Percentiles rank a stretch among this genome's conserved stretches.
phyloP scores from a whole-genome alignment of 2,113 vertebrate species.

The Anser cygnoides region DNA sequence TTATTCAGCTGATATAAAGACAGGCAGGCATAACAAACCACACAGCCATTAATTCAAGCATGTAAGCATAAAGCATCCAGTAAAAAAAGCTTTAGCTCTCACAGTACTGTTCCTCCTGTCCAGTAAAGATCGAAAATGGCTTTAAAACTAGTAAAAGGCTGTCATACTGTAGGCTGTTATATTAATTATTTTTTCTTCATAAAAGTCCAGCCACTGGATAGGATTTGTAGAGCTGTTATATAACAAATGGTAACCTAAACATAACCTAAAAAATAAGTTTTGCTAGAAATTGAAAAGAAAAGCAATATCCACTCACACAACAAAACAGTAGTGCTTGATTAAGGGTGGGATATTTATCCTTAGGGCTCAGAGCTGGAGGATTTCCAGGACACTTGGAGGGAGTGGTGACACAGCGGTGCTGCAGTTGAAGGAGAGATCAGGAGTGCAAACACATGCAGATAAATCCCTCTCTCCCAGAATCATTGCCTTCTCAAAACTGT shows the following conservation, averaged over 20 bases:
- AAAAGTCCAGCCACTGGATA: not conserved
- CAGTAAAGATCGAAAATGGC: not conserved
- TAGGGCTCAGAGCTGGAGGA: not conserved
- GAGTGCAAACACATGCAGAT: not conserved
- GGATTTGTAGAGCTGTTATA: not conserved
- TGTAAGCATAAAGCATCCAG: not conserved
- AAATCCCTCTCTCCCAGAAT: not conserved
- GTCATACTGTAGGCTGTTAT: not conserved
- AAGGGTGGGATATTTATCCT: not conserved
- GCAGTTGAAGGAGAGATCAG: not conserved
- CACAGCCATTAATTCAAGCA: not conserved
- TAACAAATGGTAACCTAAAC: not conserved
- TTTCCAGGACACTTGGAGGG: not conserved
- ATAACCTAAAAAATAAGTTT: not conserved
- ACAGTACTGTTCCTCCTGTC: not conserved
- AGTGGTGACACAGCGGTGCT: not conserved
- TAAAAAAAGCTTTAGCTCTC: not conserved
- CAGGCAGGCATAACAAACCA: not conserved
- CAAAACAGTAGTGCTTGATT: not conserved
- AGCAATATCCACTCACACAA: not conserved
- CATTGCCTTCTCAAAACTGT: not conserved
- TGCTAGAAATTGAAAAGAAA: not conserved
- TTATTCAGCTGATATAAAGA: not conserved
- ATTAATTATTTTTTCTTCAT: not conserved
- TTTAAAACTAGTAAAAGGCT: not conserved